Conservation (phyloP, 2,113 vertebrate genomes). For the Catharus bicknelli region DNA sequence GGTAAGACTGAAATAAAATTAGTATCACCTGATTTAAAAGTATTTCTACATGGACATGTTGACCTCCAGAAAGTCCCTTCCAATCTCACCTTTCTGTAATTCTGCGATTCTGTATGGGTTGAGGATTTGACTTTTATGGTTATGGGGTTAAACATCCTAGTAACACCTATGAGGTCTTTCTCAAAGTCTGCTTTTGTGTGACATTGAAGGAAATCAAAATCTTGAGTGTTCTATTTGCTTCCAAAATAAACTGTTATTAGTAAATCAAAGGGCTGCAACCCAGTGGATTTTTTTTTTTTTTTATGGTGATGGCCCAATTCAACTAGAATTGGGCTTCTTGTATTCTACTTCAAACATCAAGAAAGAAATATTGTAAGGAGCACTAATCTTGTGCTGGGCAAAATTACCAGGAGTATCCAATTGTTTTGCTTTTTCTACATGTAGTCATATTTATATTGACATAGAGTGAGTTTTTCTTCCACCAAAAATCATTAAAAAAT, state of each 20-base stretch:
- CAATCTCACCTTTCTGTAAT: background rate
- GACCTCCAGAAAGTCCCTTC: background rate
- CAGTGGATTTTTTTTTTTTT: background rate
- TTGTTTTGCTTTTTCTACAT: background rate
- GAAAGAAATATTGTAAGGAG: background rate
- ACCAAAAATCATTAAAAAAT: background rate
- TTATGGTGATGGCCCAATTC: background rate
- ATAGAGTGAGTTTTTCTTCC: background rate
- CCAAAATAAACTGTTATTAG: background rate
- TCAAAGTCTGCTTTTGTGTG: background rate
- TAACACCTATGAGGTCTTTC: background rate
- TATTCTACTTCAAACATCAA: background rate
- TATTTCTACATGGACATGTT: background rate
- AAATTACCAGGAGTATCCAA: background rate
- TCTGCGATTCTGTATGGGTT: background rate
- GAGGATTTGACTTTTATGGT: background rate
- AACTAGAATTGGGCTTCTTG: background rate
- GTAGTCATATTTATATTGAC: background rate
- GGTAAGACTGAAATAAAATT: background rate
- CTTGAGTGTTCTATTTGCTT: background rate
- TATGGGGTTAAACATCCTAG: rapidly evolving
- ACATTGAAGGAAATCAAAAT: background rate
- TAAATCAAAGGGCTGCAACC: background rate
- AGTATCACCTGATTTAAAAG: background rate
- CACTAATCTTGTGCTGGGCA: background rate